Evolutionary conservation across 2,797 vertebrate genomes (phyloP).

Genomic region (Picus viridis): DNA sequence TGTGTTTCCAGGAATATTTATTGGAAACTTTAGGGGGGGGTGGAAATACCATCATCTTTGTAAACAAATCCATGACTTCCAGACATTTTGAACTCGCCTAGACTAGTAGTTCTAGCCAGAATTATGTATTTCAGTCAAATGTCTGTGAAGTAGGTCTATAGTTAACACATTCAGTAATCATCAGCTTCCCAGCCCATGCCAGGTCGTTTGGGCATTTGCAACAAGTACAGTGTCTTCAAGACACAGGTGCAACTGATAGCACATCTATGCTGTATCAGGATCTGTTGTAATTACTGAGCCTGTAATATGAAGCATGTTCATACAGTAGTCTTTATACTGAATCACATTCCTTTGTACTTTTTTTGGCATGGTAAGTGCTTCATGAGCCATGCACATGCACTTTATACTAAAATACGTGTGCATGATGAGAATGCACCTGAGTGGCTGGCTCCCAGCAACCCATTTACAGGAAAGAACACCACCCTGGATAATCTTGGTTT

Average conservation of each 20-base stretch:
- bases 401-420: neutral
- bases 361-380: neutral
- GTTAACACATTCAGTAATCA: neutral
- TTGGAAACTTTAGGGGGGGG: neutral
- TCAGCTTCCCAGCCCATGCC: neutral
- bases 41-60: neutral
- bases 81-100: neutral
- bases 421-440: neutral
- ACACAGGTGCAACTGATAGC: neutral
- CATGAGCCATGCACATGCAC: neutral
- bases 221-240: neutral
- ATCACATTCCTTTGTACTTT: fast-evolving
- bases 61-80: neutral
- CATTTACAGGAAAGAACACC: neutral
- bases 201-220: neutral
- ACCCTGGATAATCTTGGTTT: neutral
- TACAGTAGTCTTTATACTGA: neutral
- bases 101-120: neutral
- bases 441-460: neutral
- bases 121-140: neutral
- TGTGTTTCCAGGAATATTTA: neutral
- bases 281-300: neutral
- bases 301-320: neutral
- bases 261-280: neutral
- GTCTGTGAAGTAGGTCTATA: neutral